A percentile compares a stretch with the other conserved stretches of the same genome.
These are phyloP conservation scores for Diprion similis DNA, from an alignment of 1,140 invertebrate species.

Conservation along the genomic window DNA sequence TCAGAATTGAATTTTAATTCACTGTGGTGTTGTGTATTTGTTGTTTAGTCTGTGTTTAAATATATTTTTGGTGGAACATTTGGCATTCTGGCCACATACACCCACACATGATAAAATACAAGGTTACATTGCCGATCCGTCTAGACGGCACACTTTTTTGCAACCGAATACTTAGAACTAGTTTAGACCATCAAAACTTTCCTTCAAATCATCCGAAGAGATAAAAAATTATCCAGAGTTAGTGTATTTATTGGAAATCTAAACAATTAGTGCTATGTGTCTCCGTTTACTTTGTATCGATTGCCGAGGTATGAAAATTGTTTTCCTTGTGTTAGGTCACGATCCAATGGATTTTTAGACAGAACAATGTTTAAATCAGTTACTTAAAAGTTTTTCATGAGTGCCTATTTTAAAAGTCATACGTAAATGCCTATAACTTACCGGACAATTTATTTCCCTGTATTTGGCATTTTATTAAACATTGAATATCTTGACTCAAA, in stretches of 20 bases:
- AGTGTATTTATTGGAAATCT: neutral
- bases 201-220: slow-evolving; percentile 15
- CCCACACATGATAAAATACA: slow-evolving; percentile 9
- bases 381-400: no score
- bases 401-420: no score
- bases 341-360: no score
- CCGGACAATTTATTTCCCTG: no score
- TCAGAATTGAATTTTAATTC: neutral
- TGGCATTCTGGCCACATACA: slow-evolving; percentile 23
- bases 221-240: slow-evolving; percentile 16
- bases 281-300: slow-evolving; percentile 64
- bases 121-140: neutral
- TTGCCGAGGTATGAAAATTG: slow-evolving; percentile 59
- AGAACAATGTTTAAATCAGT: no score
- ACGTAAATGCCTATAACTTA: no score
- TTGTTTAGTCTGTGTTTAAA: slow-evolving; percentile 2
- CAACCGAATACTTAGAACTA: neutral
- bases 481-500: no score
- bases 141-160: neutral
- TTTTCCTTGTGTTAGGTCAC: slow-evolving; percentile 7
- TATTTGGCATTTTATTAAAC: no score
- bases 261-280: slow-evolving; percentile 50
- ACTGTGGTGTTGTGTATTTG: neutral
- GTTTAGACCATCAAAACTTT: neutral
- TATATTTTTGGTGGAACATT: slow-evolving; percentile 28